Evolutionary conservation across 2,113 vertebrate species (phyloP).

Genomic region (Parus major): DNA sequence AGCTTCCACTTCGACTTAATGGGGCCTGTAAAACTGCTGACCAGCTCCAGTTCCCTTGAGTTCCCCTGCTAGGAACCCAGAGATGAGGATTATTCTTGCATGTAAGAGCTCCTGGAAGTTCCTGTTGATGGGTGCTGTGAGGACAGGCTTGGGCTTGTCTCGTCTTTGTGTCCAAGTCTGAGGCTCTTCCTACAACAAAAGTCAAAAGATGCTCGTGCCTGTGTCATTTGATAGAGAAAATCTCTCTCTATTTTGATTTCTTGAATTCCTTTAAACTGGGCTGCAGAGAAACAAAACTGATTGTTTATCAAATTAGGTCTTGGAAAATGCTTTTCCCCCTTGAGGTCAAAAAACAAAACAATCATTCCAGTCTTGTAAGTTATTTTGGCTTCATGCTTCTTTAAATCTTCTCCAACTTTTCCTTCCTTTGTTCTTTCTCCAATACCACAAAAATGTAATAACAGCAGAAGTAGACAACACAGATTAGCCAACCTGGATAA

Average conservation of each 20-base stretch:
- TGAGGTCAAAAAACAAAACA: slow-evolving; percentile 34
- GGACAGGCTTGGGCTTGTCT: background rate
- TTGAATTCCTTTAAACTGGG: slow-evolving; percentile 54
- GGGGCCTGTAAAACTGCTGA: slow-evolving; percentile 15
- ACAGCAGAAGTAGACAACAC: slow-evolving; percentile 51
- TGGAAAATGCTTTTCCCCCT: slow-evolving; percentile 57
- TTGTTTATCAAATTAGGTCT: slow-evolving; percentile 71
- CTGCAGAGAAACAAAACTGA: slow-evolving; percentile 44
- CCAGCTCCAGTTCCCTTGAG: background rate
- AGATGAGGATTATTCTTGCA: background rate
- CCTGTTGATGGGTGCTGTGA: background rate
- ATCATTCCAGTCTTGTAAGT: background rate
- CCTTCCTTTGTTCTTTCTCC: slow-evolving; percentile 60
- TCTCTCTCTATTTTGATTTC: slow-evolving; percentile 54
- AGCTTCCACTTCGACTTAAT: background rate
- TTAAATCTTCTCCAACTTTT: slow-evolving; percentile 39
- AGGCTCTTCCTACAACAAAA: background rate
- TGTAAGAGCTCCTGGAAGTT: background rate
- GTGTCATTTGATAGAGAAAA: slow-evolving; percentile 31
- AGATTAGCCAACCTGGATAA: slow-evolving; percentile 50
- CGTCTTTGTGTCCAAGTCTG: background rate
- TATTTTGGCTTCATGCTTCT: slow-evolving; percentile 33
- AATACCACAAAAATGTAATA: slow-evolving; percentile 67
- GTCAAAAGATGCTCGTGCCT: background rate
- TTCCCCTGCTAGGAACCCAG: background rate